Evolutionary conservation across 1,140 invertebrate species (phyloP).

Genomic region (Schlechtendalia chinensis): DNA sequence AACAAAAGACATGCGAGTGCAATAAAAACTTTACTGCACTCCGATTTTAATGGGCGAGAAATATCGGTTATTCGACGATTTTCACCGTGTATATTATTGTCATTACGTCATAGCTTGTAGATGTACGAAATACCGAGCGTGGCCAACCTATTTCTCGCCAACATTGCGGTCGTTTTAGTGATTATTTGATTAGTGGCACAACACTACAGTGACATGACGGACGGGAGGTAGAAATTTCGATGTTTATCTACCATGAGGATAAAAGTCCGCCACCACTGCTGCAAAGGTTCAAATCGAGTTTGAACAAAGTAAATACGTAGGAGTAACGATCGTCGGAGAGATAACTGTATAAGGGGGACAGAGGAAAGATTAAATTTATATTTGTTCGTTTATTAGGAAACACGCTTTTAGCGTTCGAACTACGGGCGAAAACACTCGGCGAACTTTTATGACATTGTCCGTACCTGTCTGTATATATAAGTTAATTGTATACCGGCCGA

Average conservation of each 20-base stretch:
- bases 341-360: neutral
- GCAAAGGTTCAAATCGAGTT: neutral
- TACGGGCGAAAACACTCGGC: neutral
- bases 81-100: too few species aligned
- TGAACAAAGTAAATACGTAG: constrained; percentile 1
- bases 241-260: neutral
- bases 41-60: too few species aligned
- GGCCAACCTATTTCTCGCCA: too few species aligned
- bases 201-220: too few species aligned
- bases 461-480: too few species aligned
- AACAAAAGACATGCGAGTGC: too few species aligned
- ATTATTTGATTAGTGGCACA: constrained; percentile 6
- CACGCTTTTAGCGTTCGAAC: neutral
- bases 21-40: too few species aligned
- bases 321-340: neutral
- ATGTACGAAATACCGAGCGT: too few species aligned
- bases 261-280: neutral
- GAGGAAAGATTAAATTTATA: neutral
- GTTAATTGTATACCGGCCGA: too few species aligned
- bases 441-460: neutral
- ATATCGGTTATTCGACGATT: too few species aligned
- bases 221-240: neutral
- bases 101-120: too few species aligned
- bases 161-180: too few species aligned
- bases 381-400: neutral